These are phyloP conservation scores for Numenius arquata DNA, from an alignment of 2,113 vertebrate species.

Conservation along the genomic window DNA sequence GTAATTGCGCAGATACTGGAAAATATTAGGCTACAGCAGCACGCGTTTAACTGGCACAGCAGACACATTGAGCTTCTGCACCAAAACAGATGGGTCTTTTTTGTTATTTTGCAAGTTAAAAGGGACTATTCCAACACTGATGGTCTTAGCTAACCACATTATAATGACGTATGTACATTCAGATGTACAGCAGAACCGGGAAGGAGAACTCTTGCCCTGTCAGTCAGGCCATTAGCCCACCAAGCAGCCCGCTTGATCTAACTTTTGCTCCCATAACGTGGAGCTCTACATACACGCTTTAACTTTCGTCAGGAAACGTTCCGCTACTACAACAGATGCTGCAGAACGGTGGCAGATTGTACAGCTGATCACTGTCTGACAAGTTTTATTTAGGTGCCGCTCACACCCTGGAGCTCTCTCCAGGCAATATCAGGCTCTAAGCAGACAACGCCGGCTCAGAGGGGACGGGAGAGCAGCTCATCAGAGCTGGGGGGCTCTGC, in stretches of 20 bases:
- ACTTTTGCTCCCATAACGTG: background rate
- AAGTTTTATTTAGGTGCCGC: constrained; percentile 16
- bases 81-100: background rate
- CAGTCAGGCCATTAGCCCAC: background rate
- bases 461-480: background rate
- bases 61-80: background rate
- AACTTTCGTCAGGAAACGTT: background rate
- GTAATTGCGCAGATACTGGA: background rate
- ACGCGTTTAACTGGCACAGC: background rate
- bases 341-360: constrained; percentile 37
- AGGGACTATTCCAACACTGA: background rate
- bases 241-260: background rate
- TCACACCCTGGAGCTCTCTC: background rate
- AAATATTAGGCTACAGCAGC: background rate
- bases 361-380: constrained; percentile 44
- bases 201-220: background rate
- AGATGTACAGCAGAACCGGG: background rate
- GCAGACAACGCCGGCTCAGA: background rate
- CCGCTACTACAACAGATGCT: background rate
- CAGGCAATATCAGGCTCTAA: background rate
- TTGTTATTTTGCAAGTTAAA: background rate
- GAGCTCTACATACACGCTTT: background rate
- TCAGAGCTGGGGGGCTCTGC: background rate
- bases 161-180: background rate
- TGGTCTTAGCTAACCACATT: background rate